Base-by-base conservation (phyloP, 2,113 vertebrate species). In the Crotalus horridus region DNA sequence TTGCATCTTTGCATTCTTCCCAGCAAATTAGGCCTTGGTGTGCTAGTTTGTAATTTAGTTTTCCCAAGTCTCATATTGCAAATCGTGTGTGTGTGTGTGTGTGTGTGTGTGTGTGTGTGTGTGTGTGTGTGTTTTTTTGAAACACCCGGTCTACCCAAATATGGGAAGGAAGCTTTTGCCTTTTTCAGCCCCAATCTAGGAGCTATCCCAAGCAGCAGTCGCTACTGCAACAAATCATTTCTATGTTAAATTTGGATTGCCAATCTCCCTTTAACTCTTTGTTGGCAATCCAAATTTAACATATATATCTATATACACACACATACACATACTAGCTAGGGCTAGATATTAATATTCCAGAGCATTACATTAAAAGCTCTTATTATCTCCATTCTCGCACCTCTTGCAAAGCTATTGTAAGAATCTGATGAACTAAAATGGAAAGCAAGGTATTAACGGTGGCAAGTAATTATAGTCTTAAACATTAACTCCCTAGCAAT, bases 381-480 rank as follows among this genome's bases (percentile, higher is more conserved):
- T 89, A 55, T 94, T 90, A 94, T 93, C 93, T 92, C 87, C 87
- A 93, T 2, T 58, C 85, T 91, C 88, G 85, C 53, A 48, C 64
- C 48, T 59, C 90, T 85, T 94, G 55, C 89, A 59, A 86, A 95
- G 93, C 3, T 90, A 13, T 94, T 0, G 29, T 26, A 1, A 74
- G 74, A 61, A 90, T 90, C 94, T 93, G 95, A 96, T 12, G 88
- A 96, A 95, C 93, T 91, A 88, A 87, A 39, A 94, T 93, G 95
- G 94, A 97, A 96, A 96, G 96, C 92, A 91, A 96, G 95, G 87
- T 81, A 94, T 95, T 64, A 95, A 91, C 96, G 93, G 85, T 69
- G 93, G 95, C 51, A 95, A 43, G 2, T 97, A 96, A 97, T 97
- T 97, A 96, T 94, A 94, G 92, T 92, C 97, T 97, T 96, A 97